phyloP scores from a whole-genome alignment of 2,888 invertebrate genomes.

The Aleiodes leptofemur region DNA sequence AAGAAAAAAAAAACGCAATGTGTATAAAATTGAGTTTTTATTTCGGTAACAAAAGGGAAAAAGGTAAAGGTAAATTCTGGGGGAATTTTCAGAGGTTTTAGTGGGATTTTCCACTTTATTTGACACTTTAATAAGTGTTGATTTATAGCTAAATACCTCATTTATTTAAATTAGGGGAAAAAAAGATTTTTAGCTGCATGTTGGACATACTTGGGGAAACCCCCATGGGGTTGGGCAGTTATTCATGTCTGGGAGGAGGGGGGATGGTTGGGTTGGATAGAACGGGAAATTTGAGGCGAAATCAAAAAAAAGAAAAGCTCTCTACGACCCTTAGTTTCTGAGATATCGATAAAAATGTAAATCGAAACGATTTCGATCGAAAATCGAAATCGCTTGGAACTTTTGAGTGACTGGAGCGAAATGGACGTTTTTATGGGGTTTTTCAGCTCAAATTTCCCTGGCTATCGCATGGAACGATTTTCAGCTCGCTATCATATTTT shows the following conservation, averaged over 20 bases:
- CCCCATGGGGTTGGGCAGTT: neutral
- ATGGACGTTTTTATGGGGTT: too few relatives aligned
- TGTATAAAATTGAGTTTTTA: conserved; percentile 1
- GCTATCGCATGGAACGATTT: too few relatives aligned
- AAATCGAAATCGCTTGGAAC: too few relatives aligned
- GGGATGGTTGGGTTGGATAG: too few relatives aligned
- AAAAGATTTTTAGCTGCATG: neutral
- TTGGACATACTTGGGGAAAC: conserved; percentile 12
- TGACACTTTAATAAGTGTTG: conserved; percentile 1
- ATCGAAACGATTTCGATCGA: too few relatives aligned
- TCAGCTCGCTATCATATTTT: neutral
- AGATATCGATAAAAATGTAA: too few relatives aligned
- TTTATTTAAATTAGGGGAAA: conserved; percentile 14
- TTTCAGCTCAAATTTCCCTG: too few relatives aligned
- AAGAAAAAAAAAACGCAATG: neutral
- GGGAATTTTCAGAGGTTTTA: neutral
- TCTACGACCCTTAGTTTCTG: too few relatives aligned
- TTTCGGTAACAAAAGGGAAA: neutral
- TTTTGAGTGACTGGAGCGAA: too few relatives aligned
- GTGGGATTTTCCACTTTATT: neutral
- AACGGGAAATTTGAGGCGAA: too few relatives aligned
- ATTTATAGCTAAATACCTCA: neutral
- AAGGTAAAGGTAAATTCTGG: neutral
- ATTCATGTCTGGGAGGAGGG: neutral
- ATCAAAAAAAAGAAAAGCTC: too few relatives aligned